A percentile compares a stretch with the other conserved stretches of the same genome.
Conservation (phyloP, 2,113 vertebrate species). For the Scatophagus argus region DNA sequence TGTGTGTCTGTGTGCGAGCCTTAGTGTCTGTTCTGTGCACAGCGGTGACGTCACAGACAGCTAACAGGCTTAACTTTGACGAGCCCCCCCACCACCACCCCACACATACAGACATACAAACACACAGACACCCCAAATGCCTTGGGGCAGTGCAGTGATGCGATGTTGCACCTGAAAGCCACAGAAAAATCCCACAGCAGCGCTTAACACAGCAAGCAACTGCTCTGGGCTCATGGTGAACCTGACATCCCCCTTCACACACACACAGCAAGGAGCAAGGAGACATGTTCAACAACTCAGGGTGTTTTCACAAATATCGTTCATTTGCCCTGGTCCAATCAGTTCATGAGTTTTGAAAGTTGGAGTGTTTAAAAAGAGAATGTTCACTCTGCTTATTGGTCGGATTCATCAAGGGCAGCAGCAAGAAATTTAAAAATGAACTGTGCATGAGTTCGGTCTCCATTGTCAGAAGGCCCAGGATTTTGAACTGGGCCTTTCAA, state of each 20-base stretch:
- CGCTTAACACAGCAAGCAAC: constrained; percentile 35
- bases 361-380: no score
- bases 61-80: constrained; percentile 70
- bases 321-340: no score
- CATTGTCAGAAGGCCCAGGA: constrained; percentile 1
- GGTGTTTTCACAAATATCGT: no score
- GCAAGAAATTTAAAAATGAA: no score
- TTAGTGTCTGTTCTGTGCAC: background rate
- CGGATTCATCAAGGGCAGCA: no score
- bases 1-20: constrained; percentile 9
- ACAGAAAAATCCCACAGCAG: constrained; percentile 52
- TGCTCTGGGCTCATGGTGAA: constrained; percentile 41
- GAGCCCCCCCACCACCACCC: background rate
- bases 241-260: constrained; percentile 25
- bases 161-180: constrained; percentile 64
- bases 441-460: no score
- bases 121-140: no score
- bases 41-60: constrained; percentile 56
- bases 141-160: constrained; percentile 56
- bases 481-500: constrained; percentile 26
- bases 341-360: no score
- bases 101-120: no score
- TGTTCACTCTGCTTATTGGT: no score
- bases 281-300: constrained; percentile 18
- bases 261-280: constrained; percentile 6